Evolutionary conservation across 2,113 vertebrate species (phyloP), one percentile per base, ranked within the genome.

Genomic region (Mirza zaza): DNA sequence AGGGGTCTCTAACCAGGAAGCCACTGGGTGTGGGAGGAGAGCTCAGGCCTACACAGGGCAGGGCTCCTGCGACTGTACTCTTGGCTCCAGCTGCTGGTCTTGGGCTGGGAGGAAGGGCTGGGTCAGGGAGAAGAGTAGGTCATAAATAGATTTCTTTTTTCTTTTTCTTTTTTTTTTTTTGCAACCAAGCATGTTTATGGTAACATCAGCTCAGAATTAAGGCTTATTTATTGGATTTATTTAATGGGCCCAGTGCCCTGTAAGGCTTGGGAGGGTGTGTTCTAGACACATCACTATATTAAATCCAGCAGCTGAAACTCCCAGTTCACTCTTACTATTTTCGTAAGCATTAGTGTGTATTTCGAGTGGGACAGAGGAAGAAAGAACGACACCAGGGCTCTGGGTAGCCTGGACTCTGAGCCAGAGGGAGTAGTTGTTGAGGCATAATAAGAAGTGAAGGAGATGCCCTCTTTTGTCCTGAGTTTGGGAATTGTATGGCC

Each of bases 201-300:
- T 83, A 83, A 84, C 91, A 81, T 92, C 90, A 81, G 92, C 80
- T 89, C 55, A 45, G 93, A 93, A 97, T 82, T 87, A 94, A 95
- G 95, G 84, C 90, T 88, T 95, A 50, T 93, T 97, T 93, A 97
- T 87, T 97, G 92, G 83, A 82, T 94, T 97, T 95, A 88, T 81
- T 97, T 52, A 77, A 63, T 67, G 95, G 97, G 82, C 91, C 48
- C 2, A 0, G 36, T 68, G 70, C 96, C 89, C 93, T 5, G 34
- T 4, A 7, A 67, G 50, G 59, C 95, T 84, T 14, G 80, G 80
- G 96, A 90, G 94, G 84, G 95, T 34, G 80, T 95, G 71, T 88
- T 36, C 83, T 0, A 13, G 84, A 90, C 84, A 67, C 89, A 96
- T 81, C 57, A 29, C 89, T 93, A 48, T 87, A 88, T 97, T 80